Conservation (phyloP, 53 echinoderm and acorn worm genomes). For the Paelopatides confundens region DNA sequence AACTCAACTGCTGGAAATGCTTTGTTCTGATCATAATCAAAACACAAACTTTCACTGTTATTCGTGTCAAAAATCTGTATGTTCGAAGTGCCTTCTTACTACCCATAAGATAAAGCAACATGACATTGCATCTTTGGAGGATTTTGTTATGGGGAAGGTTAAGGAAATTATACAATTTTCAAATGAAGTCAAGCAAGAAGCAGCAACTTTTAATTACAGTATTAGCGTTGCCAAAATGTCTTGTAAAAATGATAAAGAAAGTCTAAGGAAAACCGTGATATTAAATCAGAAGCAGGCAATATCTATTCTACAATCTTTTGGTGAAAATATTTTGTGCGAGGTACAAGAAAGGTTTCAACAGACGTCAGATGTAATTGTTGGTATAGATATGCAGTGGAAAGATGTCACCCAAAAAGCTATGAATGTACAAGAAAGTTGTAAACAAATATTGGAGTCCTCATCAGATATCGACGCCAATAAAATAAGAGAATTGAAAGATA, state of each 20-base stretch:
- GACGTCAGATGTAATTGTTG: neutral
- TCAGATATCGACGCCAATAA: neutral
- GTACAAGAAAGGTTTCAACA: neutral
- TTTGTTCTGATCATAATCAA: neutral
- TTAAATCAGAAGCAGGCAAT: neutral
- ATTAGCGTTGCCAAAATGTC: neutral
- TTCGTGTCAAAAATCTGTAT: neutral
- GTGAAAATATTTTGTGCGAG: neutral
- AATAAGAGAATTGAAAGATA: neutral
- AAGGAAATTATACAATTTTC: neutral
- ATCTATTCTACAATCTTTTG: neutral
- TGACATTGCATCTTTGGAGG: neutral
- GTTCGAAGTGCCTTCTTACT: neutral
- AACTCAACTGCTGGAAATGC: neutral
- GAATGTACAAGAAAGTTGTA: neutral
- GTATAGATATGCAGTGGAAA: neutral
- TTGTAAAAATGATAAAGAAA: neutral
- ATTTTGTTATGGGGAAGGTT: neutral
- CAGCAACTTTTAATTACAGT: neutral
- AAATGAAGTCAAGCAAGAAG: neutral
- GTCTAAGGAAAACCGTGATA: neutral
- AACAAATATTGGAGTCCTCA: no score
- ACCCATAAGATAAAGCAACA: slow-evolving; percentile 2
- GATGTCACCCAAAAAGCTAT: neutral
- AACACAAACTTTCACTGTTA: neutral